A percentile compares a stretch with the other conserved stretches of the same genome.
Evolutionary conservation across 2,797 vertebrate species (phyloP).

Genomic region (Liparis tanakae): DNA sequence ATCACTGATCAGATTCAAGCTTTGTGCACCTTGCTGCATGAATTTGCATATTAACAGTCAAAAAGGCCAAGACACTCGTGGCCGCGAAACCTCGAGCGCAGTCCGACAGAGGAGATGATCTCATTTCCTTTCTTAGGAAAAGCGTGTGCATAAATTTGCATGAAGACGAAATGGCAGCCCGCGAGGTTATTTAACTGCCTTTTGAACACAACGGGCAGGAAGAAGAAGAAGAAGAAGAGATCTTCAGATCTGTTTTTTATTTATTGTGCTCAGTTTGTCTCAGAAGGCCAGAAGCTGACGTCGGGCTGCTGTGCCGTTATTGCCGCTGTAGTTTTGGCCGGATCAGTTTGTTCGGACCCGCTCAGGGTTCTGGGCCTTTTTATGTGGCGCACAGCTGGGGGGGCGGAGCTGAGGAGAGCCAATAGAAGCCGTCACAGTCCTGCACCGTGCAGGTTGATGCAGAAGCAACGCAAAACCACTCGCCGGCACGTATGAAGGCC

Average conservation of each 20-base stretch:
- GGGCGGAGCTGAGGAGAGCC: conserved; percentile 39
- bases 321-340: conserved; percentile 46
- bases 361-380: conserved; percentile 33
- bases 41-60: conserved; percentile 36
- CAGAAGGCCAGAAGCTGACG: conserved; percentile 27
- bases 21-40: conserved; percentile 32
- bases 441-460: conserved; percentile 66
- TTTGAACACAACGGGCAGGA: neutral
- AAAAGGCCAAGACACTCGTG: conserved; percentile 9
- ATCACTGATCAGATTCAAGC: conserved; percentile 27
- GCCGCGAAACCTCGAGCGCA: conserved; percentile 13
- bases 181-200: neutral
- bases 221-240: too few species aligned
- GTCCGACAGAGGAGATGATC: conserved; percentile 14
- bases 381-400: conserved; percentile 51
- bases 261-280: neutral
- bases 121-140: conserved; percentile 15
- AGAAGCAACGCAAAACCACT: conserved; percentile 11
- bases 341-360: conserved; percentile 36
- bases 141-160: conserved; percentile 14
- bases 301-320: conserved; percentile 11
- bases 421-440: conserved; percentile 68
- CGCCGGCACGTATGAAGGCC: neutral
- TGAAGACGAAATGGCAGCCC: neutral
- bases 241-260: neutral